Evolutionary conservation across 2,888 invertebrate species (phyloP).

Genomic region (Plutella xylostella): DNA sequence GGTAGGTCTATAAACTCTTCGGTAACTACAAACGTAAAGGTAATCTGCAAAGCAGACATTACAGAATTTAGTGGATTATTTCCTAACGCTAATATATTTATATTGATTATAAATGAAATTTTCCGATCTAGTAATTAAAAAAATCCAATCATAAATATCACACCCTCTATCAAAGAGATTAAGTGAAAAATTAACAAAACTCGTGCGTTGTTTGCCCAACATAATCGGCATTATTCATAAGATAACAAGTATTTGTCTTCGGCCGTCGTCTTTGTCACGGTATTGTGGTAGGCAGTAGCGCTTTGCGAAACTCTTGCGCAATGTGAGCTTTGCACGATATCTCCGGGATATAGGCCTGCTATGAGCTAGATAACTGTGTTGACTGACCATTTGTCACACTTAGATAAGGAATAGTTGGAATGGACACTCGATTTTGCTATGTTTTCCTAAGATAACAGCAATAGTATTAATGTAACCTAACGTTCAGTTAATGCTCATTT

Average conservation of each 20-base stretch:
- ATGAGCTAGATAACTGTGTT: constrained; percentile 35
- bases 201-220: constrained; percentile 56
- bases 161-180: constrained; percentile 2
- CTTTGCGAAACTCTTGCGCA: constrained; percentile 59
- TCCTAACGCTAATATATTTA: no score
- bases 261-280: constrained; percentile 53
- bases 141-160: background rate
- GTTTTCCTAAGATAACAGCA: no score
- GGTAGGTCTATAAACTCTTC: no score
- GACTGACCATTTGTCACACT: no score
- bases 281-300: constrained; percentile 54
- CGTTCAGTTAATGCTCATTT: no score
- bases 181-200: constrained; percentile 47
- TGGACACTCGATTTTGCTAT: no score
- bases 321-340: constrained; percentile 34
- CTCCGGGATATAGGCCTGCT: constrained; percentile 28
- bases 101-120: no score
- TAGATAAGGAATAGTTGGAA: background rate
- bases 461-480: no score
- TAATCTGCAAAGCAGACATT: no score
- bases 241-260: constrained; percentile 67
- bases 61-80: no score
- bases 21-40: no score
- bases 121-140: no score
- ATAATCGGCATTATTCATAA: constrained; percentile 70